phyloP scores from a whole-genome alignment of 2,888 invertebrate species.

The Phengaris alcon region DNA sequence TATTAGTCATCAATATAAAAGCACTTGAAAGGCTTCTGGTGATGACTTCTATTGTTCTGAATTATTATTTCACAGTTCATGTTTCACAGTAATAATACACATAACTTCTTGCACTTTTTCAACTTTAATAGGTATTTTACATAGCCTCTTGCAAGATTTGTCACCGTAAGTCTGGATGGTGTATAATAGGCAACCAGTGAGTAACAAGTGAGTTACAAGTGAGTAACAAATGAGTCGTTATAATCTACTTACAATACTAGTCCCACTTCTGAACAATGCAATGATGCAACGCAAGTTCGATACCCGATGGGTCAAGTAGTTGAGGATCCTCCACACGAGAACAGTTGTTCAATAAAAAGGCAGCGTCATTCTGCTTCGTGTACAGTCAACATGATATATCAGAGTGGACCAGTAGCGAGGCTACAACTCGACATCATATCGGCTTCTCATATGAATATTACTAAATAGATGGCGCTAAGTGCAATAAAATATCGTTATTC shows the following conservation, averaged over 20 bases:
- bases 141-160: background rate
- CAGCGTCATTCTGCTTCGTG: conserved; percentile 29
- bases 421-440: no score
- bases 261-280: conserved; percentile 6
- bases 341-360: conserved; percentile 35
- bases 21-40: no score
- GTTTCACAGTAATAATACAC: no score
- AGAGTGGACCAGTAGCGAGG: background rate
- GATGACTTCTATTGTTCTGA: no score
- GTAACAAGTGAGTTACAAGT: background rate
- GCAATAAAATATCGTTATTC: no score
- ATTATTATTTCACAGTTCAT: no score
- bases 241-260: background rate
- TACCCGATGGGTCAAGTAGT: conserved; percentile 37
- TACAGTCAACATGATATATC: background rate
- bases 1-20: no score
- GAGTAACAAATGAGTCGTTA: background rate
- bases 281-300: conserved; percentile 31
- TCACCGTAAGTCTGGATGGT: background rate
- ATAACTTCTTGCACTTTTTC: no score
- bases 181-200: background rate
- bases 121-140: no score
- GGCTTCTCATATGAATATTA: no score
- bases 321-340: conserved; percentile 35
- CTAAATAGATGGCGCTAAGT: no score